phyloP scores from a whole-genome alignment of 2,113 vertebrate genomes.

The Rhodinocichla rosea region DNA sequence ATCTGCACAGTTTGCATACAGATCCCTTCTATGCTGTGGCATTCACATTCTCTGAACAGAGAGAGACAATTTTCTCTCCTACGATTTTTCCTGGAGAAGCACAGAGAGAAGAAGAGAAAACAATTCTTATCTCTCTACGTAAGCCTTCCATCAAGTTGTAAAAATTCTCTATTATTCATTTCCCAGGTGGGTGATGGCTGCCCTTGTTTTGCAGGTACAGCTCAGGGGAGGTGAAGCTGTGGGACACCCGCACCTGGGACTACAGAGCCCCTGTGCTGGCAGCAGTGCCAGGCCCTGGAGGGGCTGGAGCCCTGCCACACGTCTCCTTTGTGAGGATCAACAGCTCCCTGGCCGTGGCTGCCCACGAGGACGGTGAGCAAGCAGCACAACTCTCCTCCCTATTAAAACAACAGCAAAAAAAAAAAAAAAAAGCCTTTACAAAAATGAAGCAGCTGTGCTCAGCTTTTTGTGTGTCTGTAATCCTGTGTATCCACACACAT shows the following conservation, averaged over 20 bases:
- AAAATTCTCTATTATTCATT: neutral
- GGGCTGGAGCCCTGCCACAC: constrained; percentile 75
- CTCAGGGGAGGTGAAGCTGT: constrained; percentile 91
- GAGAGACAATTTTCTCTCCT: too few relatives aligned
- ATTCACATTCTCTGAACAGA: too few relatives aligned
- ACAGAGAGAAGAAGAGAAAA: too few relatives aligned
- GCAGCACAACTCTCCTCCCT: constrained; percentile 59
- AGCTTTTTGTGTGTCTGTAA: constrained; percentile 62
- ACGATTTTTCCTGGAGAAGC: too few relatives aligned
- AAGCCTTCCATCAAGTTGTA: neutral
- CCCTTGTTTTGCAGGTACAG: constrained; percentile 79
- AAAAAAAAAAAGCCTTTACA: constrained; percentile 50
- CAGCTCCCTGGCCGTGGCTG: constrained; percentile 84
- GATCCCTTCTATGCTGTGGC: neutral
- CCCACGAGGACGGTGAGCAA: constrained; percentile 88
- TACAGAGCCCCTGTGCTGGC: constrained; percentile 82
- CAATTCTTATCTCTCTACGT: too few relatives aligned
- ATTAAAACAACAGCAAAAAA: neutral
- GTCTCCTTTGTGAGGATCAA: constrained; percentile 88
- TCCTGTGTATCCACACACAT: constrained; percentile 24
- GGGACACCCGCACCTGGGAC: constrained; percentile 94
- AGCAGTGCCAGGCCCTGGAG: constrained; percentile 59
- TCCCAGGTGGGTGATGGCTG: neutral
- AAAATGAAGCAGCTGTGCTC: constrained; percentile 78
- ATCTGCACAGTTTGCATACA: neutral